Base-by-base conservation (phyloP, 2,113 vertebrate species). In the Cynopterus brachyotis region DNA sequence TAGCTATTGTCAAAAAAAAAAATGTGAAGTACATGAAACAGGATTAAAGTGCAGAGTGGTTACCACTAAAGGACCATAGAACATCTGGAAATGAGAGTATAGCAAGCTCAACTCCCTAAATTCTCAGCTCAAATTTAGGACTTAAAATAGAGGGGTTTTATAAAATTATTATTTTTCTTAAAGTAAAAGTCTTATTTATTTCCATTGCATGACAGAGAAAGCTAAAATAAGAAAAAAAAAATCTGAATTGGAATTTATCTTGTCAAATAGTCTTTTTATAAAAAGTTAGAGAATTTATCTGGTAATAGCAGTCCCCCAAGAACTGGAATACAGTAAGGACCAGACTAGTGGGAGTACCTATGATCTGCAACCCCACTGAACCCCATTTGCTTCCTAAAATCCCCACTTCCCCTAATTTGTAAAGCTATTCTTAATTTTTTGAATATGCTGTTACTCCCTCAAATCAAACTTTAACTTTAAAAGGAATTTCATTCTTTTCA, bases 341-440 rank as follows among this genome's bases (percentile, higher is more conserved):
- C 16, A 73, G 59, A 78, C 20, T 8, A 24, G 7, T 12, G 13
- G 16, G 9, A 42, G 13, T n/a, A 22, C 6, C 26, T 70, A 16
- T 3, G 2, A 55, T n/a, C 32, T 32, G 1, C 6, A 24, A 6
- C 11, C 10, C 13, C n/a, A 53, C 9, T 0, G 73, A 81, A 53
- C 7, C 3, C 69, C 19, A 24, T 55, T 47, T 47, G 45, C 9
- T 85, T 64, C 42, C 42, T 76, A 59, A 75, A 57, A 93, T 1
- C 1, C 28, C 26, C 60, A 53, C 10, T 47, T 5, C 40, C 20
- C 3, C 73, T 6, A 28, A 55, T 15, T 60, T 64, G 16, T 79
- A 60, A 79, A 78, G 40, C 20, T 40, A 62, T 30, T 67, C 28
- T 35, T 72, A 17, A 2, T 9, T 79, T 22, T n/a, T n/a, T 67